Evolutionary conservation across 2,888 invertebrate species (phyloP), one percentile per base, ranked within the genome.

Genomic region (Diadromus collaris): DNA sequence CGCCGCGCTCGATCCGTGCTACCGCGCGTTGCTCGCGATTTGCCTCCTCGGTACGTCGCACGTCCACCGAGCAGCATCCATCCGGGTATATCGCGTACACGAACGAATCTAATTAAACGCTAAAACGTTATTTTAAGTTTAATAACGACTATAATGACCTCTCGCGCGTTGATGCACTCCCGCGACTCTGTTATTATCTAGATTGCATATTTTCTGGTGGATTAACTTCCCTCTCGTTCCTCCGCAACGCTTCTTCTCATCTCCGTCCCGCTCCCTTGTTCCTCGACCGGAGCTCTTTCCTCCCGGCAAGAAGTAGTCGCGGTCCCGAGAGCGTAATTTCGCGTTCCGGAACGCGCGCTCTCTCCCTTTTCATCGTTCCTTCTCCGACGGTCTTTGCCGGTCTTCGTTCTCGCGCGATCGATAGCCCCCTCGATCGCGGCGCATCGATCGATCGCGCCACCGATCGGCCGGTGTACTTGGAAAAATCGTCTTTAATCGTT

Each of bases 131-230:
- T 89, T 88, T 88, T 87, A 88, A 86, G 85, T 88, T 89, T 88
- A 88, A 89, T 89, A 88, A 88, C 87, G 81, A 89, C 87, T 82
- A 84, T 89, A 90, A 89, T 89, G 88, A 87, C 84, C 87, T 87
- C 86, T 85, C 86, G 86, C 77, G 82, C 83, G 84, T 73, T 74
- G 76, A 73, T 77, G 79, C 79, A 70, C 83, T 81, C 82, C 80
- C 80, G 81, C 80, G 82, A 83, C 89, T 87, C 88, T 87, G 89
- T 89, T 88, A 90, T 90, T 90, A 90, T 88, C 88, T 85, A 88
- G 88, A 89, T 90, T 90, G 89, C 89, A 89, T 88, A 90, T 89
- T 89, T 89, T 90, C 90, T 88, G 89, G 86, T 89, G 87, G 86
- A 90, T 89, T 90, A 88, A 89, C 87, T 86, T 80, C 74, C 73